Percentiles rank a stretch among this genome's conserved stretches.
Conservation (phyloP, 2,797 vertebrate genomes). For the Garrulus glandarius region DNA sequence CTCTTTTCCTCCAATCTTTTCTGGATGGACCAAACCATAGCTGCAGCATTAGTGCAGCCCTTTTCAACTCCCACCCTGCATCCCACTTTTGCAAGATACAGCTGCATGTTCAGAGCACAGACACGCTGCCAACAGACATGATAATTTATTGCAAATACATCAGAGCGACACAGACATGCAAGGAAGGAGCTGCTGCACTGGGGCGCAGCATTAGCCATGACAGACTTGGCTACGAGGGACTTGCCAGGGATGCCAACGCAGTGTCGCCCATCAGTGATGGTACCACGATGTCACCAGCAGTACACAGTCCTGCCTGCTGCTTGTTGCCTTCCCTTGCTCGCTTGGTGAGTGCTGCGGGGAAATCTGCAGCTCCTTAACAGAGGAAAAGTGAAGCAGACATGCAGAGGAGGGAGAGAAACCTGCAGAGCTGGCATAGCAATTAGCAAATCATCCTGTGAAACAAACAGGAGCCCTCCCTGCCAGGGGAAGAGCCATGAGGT, state of each 20-base stretch:
- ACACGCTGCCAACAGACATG: accelerated
- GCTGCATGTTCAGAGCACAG: neutral
- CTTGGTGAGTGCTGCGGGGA: neutral
- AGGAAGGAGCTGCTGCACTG: neutral
- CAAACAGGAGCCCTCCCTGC: neutral
- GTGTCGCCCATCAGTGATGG: neutral
- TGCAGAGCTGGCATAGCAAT: neutral
- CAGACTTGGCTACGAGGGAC: accelerated
- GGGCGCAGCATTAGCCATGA: accelerated
- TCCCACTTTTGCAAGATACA: neutral
- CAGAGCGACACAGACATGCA: neutral
- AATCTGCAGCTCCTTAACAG: neutral
- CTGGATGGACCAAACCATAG: accelerated
- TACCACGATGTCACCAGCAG: neutral
- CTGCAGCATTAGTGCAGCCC: neutral
- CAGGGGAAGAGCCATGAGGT: neutral
- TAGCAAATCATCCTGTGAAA: neutral
- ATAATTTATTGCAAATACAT: slow-evolving; percentile 9
- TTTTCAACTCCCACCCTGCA: neutral
- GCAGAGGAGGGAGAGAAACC: neutral
- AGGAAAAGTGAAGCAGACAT: neutral
- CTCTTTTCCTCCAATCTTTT: neutral
- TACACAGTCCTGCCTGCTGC: neutral
- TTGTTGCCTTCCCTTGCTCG: neutral
- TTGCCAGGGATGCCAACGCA: neutral